phyloP scores from a whole-genome alignment of 2,888 invertebrate genomes.

The Brachyopa scutellaris region DNA sequence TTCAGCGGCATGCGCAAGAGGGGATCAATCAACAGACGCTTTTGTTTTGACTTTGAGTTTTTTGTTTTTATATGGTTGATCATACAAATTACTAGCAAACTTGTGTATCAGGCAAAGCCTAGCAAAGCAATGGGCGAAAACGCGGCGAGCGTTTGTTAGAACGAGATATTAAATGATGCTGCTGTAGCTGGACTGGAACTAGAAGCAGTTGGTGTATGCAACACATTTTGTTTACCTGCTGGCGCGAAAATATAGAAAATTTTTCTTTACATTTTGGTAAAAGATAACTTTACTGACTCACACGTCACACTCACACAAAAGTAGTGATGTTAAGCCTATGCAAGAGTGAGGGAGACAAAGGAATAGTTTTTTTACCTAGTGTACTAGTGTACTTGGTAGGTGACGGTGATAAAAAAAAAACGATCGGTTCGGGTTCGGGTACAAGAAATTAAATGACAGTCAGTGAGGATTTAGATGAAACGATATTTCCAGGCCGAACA shows the following conservation, averaged over 20 bases:
- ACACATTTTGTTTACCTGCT: constrained; percentile 27
- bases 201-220: constrained; percentile 27
- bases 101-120: constrained; percentile 21
- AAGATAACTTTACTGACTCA: background rate
- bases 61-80: constrained; percentile 28
- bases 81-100: constrained; percentile 40
- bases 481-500: no score
- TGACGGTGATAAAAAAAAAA: no score
- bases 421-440: no score
- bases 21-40: constrained; percentile 11
- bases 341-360: background rate
- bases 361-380: no score
- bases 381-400: no score
- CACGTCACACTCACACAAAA: no score
- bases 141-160: constrained; percentile 14
- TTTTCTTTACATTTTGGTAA: background rate
- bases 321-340: background rate
- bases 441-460: no score
- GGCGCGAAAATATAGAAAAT: background rate
- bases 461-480: no score
- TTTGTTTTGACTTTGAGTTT: constrained; percentile 32
- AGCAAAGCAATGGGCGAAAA: constrained; percentile 1
- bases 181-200: constrained; percentile 10
- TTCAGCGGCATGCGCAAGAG: constrained; percentile 51
- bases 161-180: constrained; percentile 37